Evolutionary conservation across 2,797 vertebrate species (phyloP).

Genomic region (Leuciscus waleckii): DNA sequence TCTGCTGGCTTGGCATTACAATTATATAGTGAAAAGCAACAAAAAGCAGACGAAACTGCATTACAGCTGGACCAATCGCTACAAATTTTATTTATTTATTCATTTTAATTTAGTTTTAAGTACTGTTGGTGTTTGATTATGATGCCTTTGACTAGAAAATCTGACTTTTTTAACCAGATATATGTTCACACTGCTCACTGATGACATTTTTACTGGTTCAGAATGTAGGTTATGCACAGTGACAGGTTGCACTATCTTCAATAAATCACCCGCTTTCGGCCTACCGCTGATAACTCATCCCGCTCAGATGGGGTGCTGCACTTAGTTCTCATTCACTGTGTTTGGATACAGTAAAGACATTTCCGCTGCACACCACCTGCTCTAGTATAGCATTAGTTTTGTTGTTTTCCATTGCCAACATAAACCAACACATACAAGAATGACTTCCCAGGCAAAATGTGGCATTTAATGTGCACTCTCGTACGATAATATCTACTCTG

Average conservation of each 20-base stretch:
- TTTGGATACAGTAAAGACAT: constrained; percentile 6
- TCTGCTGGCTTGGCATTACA: too few relatives aligned
- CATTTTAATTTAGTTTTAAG: neutral
- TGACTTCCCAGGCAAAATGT: neutral
- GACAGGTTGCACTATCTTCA: constrained; percentile 27
- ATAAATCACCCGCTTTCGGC: constrained; percentile 12
- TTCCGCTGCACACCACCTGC: neutral
- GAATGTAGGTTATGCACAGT: neutral
- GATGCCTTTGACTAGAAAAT: neutral
- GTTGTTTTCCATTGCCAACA: neutral
- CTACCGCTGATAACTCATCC: constrained; percentile 8
- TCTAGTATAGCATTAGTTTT: neutral
- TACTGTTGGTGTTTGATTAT: neutral
- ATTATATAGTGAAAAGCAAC: neutral
- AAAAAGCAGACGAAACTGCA: neutral
- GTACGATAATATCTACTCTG: constrained; percentile 6
- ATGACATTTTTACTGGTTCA: neutral
- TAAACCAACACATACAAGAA: constrained; percentile 8
- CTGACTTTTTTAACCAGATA: neutral
- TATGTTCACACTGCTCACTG: neutral
- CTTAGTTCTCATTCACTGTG: neutral
- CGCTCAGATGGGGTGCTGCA: neutral
- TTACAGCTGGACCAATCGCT: neutral
- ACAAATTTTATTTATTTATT: neutral
- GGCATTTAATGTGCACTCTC: neutral